Base-by-base conservation (phyloP, 2,113 vertebrate species). In the Acrocephalus arundinaceus region DNA sequence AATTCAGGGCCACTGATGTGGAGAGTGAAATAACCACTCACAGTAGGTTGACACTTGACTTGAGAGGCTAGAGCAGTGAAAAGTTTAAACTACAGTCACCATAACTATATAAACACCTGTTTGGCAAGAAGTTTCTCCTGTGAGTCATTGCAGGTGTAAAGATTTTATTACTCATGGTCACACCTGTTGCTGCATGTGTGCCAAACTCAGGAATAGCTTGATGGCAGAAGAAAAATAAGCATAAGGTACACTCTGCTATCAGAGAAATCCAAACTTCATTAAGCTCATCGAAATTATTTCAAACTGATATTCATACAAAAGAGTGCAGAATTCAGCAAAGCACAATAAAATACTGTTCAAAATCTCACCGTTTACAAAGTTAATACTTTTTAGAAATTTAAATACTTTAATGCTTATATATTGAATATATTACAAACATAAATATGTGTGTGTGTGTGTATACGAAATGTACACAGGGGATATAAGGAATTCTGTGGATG, bases 81-180 rank as follows among this genome's bases (percentile, higher is more conserved):
- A 94, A 68, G 35, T 85, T 97, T 87, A 59, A 94, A 83, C 66
- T 25, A 84, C 63, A 95, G 75, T 49, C 93, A 82, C 81, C 46
- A 35, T 90, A 95, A 84, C 91, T 85, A 49, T 61, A 86, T 84
- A 93, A 89, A 96, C 96, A 97, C 92, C 95, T 96, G 95, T 75
- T 96, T 96, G 95, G 96, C 95, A 95, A 89, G 72, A 43, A 37
- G 23, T 77, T 90, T 91, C 85, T 52, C 46, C 87, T 90, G 54
- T 96, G 94, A 94, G 87, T 94, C 89, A 95, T 71, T 85, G 94
- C 95, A 96, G 94, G 93, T 97, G 92, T 96, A 88, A 90, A 96
- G 92, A 92, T 94, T 96, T 96, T 97, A 95, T 93, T 96, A 91
- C 79, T 91, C 87, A 59, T 75, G 71, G 80, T 85, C 87, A 89